Conservation (phyloP, 92 coral and sea anemone genomes). For the Zoanthus sansibaricus region DNA sequence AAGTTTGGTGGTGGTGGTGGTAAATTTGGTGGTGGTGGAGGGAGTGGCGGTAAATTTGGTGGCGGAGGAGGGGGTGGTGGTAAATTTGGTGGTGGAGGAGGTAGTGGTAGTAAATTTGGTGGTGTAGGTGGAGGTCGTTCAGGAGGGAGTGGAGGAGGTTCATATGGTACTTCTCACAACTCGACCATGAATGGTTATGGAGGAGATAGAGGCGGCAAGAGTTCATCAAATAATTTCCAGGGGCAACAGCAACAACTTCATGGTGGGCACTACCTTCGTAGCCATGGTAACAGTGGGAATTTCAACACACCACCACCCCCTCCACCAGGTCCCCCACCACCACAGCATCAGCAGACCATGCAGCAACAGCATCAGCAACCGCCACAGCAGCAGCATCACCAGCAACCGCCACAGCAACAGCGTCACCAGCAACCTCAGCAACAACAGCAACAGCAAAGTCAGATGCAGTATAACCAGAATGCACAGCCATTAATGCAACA, state of each 20-base stretch:
- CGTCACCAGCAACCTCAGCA: slow-evolving; percentile 29
- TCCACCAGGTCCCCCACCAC: slow-evolving; percentile 70
- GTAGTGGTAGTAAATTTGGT: no score
- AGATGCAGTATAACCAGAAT: slow-evolving; percentile 28
- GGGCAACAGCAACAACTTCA: slow-evolving; percentile 62
- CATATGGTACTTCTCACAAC: slow-evolving; percentile 34
- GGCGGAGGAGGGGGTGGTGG: no score
- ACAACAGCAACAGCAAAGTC: slow-evolving; percentile 44
- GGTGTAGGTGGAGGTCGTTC: slow-evolving; percentile 42
- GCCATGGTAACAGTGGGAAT: slow-evolving; percentile 49
- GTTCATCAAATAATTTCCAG: slow-evolving; percentile 48
- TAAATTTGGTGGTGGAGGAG: slow-evolving; percentile 37
- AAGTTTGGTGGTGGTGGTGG: no score
- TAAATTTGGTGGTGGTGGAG: slow-evolving; percentile 60
- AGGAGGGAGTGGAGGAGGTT: slow-evolving; percentile 56
- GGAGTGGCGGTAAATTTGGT: slow-evolving; percentile 61
- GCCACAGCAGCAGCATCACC: slow-evolving; percentile 66
- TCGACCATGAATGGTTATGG: slow-evolving; percentile 59
- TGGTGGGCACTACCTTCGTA: slow-evolving; percentile 43
- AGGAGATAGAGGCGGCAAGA: slow-evolving; percentile 61
- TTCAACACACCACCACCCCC: slow-evolving; percentile 77
- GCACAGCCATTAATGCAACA: slow-evolving; percentile 55
- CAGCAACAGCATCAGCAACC: slow-evolving; percentile 70
- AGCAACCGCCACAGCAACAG: slow-evolving; percentile 24
- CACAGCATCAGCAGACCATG: slow-evolving; percentile 61